Evolutionary conservation across 2,113 vertebrate genomes (phyloP).

Genomic region (Larimichthys polyactis): DNA sequence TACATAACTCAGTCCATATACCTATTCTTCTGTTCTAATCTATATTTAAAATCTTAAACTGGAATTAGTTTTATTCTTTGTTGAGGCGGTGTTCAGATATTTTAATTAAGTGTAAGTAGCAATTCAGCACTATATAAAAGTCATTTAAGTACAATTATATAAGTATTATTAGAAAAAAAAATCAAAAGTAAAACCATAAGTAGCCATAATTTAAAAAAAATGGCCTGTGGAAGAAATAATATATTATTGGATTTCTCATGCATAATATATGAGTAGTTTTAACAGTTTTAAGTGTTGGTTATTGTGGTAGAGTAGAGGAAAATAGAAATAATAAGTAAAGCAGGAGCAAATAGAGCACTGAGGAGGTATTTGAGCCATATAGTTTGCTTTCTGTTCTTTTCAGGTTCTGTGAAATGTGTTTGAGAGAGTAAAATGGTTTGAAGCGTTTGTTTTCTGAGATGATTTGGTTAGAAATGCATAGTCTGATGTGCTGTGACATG

Average conservation of each 20-base stretch:
- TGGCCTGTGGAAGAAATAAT: no score
- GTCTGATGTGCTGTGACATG: constrained; percentile 24
- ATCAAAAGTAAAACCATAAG: no score
- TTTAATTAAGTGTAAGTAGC: neutral
- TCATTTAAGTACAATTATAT: neutral
- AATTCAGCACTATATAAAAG: neutral
- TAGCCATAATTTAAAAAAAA: neutral
- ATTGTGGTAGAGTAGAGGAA: no score
- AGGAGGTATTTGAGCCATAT: neutral
- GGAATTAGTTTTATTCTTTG: neutral
- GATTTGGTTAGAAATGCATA: constrained; percentile 12
- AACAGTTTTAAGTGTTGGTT: no score
- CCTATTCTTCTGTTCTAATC: constrained; percentile 8
- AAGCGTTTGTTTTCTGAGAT: constrained; percentile 13
- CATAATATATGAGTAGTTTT: neutral
- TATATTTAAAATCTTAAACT: neutral
- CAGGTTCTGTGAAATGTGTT: constrained; percentile 1
- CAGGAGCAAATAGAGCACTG: neutral
- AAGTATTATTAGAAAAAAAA: neutral
- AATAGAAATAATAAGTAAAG: no score
- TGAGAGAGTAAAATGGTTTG: constrained; percentile 16
- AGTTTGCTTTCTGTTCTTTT: neutral
- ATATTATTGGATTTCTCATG: neutral
- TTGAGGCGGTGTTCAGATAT: no score
- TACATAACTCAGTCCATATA: neutral